Percentiles rank a stretch among this genome's conserved stretches.
These are phyloP conservation scores for Lissocephala sabroskyi DNA, from an alignment of 2,888 invertebrate species.

Conservation along the genomic window DNA sequence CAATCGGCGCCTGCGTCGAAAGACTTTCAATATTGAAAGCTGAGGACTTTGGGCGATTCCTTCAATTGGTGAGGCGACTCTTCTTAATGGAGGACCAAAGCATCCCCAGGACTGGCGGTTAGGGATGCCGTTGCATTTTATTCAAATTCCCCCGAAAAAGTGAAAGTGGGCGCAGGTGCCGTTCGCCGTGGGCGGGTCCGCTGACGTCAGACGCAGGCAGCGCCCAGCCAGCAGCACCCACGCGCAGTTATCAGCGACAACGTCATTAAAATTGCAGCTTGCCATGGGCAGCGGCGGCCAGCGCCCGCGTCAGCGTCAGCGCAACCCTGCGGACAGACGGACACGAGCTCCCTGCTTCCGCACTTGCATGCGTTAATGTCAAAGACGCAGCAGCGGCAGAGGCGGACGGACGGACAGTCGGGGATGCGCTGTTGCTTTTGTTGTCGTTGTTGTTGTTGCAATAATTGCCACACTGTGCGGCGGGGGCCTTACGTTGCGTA, in stretches of 20 bases:
- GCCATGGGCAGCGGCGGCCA: not conserved
- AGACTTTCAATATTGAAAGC: slow-evolving; percentile 40
- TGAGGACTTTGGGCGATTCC: not conserved
- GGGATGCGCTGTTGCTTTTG: slow-evolving; percentile 1
- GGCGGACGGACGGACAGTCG: not conserved
- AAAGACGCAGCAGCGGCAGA: not conserved
- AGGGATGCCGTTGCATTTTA: no score
- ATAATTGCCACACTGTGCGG: slow-evolving; percentile 37
- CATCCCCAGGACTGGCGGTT: slow-evolving; percentile 3
- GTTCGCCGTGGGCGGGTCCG: not conserved
- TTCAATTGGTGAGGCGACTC: no score
- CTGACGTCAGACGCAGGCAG: not conserved
- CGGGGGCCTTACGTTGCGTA: slow-evolving; percentile 60
- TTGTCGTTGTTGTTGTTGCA: slow-evolving; percentile 26
- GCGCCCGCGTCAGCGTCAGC: not conserved
- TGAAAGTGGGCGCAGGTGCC: not conserved
- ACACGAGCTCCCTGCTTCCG: no score
- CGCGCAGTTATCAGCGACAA: slow-evolving; percentile 24
- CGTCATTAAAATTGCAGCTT: slow-evolving; percentile 49
- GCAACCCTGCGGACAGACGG: no score
- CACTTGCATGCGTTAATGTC: not conserved
- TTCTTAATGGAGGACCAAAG: slow-evolving; percentile 4
- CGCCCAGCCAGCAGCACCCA: slow-evolving; percentile 21
- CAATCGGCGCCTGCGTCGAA: slow-evolving; percentile 35
- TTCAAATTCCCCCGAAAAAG: not conserved